Evolutionary conservation across 2,888 invertebrate genomes (phyloP), one percentile per base, ranked within the genome.

Genomic region (Yponomeuta cagnagella): DNA sequence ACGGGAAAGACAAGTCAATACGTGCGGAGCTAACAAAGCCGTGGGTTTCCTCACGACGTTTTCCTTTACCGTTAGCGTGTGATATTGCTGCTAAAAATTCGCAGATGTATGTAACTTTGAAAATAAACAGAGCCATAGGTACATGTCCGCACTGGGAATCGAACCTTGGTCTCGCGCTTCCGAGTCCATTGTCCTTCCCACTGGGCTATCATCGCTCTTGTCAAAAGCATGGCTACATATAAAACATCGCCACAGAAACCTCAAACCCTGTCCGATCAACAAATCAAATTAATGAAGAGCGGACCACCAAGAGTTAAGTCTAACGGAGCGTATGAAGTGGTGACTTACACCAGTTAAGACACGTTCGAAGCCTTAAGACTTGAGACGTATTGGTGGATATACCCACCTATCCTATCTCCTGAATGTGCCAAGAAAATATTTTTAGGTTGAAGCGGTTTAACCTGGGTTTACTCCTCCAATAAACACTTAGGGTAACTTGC

Each of bases 221-320:
- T 52, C 52, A 52, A 12, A 52, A 52, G 12, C 52, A 15, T 15
- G 15, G 52, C 52, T 52, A 52, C 5, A 10, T 15, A 52, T 6
- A 52, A 52, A 1, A 15, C 15, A 33, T 33, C 33, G 15, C 15
- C 52, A 52, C 12, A 52, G 52, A 52, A 52, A 52, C 52, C 52
- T 52, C 15, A 52, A 52, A 5, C 12, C 52, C 15, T 15, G 52
- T 52, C 52, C 52, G 52, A 52, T 48, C 68, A 68, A 68, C 48
- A 68, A 68, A 68, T 68, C 68, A 68, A n/a, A 68, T 68, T 48
- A 63, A 70, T 63, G 15, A n/a, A 70, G 52, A 52, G 10, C 66
- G 64, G 70, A 63, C 67, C 71, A 70, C 37, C 63, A 66, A 37
- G 68, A 69, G 63, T 43, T 67, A 52, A 52, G 66, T 70, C 66